phyloP scores from a whole-genome alignment of 2,113 vertebrate genomes.

The Atherinomorus stipes region DNA sequence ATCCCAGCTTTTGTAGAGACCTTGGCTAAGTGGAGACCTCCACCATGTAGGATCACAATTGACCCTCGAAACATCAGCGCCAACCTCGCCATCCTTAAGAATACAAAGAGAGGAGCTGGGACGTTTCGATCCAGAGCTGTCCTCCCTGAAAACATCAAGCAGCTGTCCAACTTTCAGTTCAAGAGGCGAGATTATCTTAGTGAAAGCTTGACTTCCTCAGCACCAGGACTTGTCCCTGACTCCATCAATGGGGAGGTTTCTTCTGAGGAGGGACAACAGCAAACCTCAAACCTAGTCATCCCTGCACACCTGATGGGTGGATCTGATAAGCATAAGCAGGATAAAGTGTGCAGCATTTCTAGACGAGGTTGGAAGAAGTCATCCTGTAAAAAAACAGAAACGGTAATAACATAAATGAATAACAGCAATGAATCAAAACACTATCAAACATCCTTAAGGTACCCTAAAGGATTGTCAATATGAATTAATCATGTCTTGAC shows the following conservation, averaged over 20 bases:
- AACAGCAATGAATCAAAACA: too few relatives aligned
- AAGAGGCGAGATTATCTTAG: conserved; percentile 12
- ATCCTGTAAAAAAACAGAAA: background rate
- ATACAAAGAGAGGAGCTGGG: background rate
- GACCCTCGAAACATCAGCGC: conserved; percentile 12
- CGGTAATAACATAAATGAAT: too few relatives aligned
- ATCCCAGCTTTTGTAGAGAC: conserved; percentile 32
- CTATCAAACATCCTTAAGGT: too few relatives aligned
- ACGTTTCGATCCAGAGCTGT: conserved; percentile 21
- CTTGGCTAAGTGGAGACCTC: conserved; percentile 22
- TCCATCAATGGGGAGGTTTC: background rate
- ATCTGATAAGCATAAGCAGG: background rate
- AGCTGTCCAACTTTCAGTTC: conserved; percentile 14
- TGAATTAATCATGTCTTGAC: too few relatives aligned
- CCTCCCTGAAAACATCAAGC: conserved; percentile 18
- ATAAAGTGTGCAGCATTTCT: background rate
- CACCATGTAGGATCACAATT: background rate
- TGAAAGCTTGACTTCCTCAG: background rate
- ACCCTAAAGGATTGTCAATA: too few relatives aligned
- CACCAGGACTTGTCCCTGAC: background rate
- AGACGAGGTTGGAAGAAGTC: background rate
- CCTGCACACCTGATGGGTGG: conserved; percentile 3
- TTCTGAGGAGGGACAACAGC: background rate
- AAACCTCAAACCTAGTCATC: background rate
- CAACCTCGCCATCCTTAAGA: conserved; percentile 9